phyloP scores from a whole-genome alignment of 2,113 vertebrate genomes.

The Tursiops truncatus region DNA sequence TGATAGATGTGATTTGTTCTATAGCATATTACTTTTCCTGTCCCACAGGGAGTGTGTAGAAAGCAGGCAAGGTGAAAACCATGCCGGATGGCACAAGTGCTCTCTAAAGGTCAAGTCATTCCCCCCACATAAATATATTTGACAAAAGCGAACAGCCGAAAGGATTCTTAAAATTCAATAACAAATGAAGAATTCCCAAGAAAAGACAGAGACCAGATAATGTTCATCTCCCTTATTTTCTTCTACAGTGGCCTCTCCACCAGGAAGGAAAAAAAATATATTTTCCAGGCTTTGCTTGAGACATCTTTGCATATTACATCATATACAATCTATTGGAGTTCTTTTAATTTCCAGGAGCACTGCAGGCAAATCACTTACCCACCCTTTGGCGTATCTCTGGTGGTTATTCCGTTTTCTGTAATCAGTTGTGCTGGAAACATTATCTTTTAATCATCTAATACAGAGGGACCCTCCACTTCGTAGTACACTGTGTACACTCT shows the following conservation, averaged over 20 bases:
- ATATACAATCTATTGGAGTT: background rate
- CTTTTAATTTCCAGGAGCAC: conserved; percentile 24
- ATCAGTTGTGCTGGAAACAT: conserved; percentile 5
- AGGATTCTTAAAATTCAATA: background rate
- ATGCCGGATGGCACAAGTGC: rapidly evolving
- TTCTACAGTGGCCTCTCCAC: background rate
- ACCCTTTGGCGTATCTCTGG: conserved; percentile 13
- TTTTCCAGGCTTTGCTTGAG: background rate
- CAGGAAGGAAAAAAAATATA: background rate
- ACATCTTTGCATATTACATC: background rate
- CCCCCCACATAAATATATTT: background rate
- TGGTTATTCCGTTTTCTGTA: background rate
- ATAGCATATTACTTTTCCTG: background rate
- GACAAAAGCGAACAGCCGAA: background rate
- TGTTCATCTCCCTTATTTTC: background rate
- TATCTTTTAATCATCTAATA: conserved; percentile 29
- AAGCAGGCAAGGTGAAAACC: background rate
- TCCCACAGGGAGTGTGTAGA: background rate
- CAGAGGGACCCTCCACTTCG: background rate
- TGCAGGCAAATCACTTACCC: conserved; percentile 1
- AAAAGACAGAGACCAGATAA: background rate
- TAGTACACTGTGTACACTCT: background rate
- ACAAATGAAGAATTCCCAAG: background rate
- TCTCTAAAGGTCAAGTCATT: background rate
- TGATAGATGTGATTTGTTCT: background rate